phyloP scores from a whole-genome alignment of 2,797 vertebrate genomes.

The Odontamblyopus rebecca region DNA sequence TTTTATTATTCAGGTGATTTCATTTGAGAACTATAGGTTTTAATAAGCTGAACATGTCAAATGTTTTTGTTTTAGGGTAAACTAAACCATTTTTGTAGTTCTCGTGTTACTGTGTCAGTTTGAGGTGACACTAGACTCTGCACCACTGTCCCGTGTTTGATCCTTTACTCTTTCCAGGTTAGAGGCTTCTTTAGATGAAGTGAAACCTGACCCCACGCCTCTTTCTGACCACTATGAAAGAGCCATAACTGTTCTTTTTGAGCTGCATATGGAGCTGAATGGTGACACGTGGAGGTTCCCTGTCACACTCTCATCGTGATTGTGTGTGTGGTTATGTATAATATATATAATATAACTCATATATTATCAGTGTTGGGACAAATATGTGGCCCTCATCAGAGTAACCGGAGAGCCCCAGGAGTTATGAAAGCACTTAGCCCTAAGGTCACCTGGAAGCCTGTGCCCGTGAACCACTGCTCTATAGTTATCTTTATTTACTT shows the following conservation, averaged over 20 bases:
- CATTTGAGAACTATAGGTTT: too few relatives aligned
- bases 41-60: too few relatives aligned
- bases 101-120: neutral
- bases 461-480: neutral
- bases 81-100: too few relatives aligned
- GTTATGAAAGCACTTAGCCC: conserved; percentile 21
- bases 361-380: conserved; percentile 17
- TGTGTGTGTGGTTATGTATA: neutral
- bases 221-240: neutral
- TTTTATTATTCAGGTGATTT: too few relatives aligned
- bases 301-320: neutral
- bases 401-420: conserved; percentile 18
- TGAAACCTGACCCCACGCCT: neutral
- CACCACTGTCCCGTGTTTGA: neutral
- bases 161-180: neutral
- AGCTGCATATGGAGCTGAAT: neutral
- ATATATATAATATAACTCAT: too few relatives aligned
- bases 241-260: neutral
- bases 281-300: neutral
- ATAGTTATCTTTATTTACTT: neutral
- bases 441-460: conserved; percentile 14
- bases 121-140: neutral
- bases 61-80: too few relatives aligned
- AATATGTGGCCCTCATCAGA: neutral
- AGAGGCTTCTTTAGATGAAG: neutral